These are phyloP conservation scores for Dendroctonus ponderosae DNA, from an alignment of 1,140 invertebrate species.

Conservation along the genomic window DNA sequence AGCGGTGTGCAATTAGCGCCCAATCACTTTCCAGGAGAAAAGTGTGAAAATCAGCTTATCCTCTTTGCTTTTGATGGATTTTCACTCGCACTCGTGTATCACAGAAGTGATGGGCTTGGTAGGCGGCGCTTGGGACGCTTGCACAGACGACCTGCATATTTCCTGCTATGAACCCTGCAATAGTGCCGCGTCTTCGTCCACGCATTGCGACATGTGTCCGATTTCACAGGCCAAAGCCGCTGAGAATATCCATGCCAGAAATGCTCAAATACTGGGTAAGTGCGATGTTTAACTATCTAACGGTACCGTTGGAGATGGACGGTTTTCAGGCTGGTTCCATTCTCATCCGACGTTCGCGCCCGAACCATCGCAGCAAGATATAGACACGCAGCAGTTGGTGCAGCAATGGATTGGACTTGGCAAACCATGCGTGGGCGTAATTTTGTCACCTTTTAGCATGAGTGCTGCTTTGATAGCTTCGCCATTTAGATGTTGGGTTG, in stretches of 20 bases:
- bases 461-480: slow-evolving; percentile 47
- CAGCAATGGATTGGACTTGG: slow-evolving; percentile 59
- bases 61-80: slow-evolving; percentile 64
- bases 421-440: slow-evolving; percentile 59
- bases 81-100: slow-evolving; percentile 65
- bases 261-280: slow-evolving; percentile 22
- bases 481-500: slow-evolving; percentile 47
- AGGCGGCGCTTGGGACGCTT: slow-evolving; percentile 56
- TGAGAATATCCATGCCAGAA: slow-evolving; percentile 52
- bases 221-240: slow-evolving; percentile 54
- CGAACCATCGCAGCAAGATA: slow-evolving; percentile 61
- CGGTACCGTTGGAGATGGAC: background rate
- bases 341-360: slow-evolving; percentile 65
- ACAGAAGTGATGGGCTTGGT: slow-evolving; percentile 73
- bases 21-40: slow-evolving; percentile 57
- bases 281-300: slow-evolving; percentile 4
- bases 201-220: slow-evolving; percentile 77
- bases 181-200: slow-evolving; percentile 58
- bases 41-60: slow-evolving; percentile 59
- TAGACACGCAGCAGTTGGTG: slow-evolving; percentile 60
- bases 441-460: slow-evolving; percentile 57
- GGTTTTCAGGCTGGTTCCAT: slow-evolving; percentile 63
- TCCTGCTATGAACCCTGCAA: slow-evolving; percentile 58
- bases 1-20: no score
- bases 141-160: slow-evolving; percentile 50